Conservation (phyloP, 2,888 invertebrate species). For the Salticus scenicus region DNA sequence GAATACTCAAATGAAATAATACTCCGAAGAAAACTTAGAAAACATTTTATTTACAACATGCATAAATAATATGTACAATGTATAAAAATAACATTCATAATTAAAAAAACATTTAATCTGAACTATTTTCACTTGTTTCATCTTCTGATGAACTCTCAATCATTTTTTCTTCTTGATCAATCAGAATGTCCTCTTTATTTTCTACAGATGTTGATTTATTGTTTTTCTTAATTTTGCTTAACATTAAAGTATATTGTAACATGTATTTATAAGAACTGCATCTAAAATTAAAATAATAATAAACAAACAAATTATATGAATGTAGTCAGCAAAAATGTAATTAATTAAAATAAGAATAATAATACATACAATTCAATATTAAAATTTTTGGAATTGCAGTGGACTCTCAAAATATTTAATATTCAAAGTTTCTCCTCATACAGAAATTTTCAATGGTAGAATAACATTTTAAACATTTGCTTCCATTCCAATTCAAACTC, state of each 20-base stretch:
- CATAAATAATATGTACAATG: no score
- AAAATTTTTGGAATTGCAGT: background rate
- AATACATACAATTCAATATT: no score
- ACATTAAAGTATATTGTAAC: conserved; percentile 37
- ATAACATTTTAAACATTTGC: no score
- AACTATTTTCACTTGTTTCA: background rate
- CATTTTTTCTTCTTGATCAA: background rate
- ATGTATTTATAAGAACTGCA: conserved; percentile 45
- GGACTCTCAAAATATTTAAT: background rate
- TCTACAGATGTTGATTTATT: conserved; percentile 1
- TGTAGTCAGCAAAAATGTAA: no score
- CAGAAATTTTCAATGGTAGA: no score
- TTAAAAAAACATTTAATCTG: no score
- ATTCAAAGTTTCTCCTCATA: background rate
- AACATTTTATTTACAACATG: no score
- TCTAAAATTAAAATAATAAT: conserved; percentile 22
- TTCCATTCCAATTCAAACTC: no score
- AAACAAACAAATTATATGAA: background rate
- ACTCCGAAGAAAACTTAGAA: no score
- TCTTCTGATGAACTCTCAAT: background rate
- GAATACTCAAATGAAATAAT: no score
- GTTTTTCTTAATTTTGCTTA: conserved; percentile 42
- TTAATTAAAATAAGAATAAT: no score
- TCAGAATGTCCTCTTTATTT: background rate
- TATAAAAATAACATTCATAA: no score